Conservation (phyloP, 2,888 invertebrate species). For the Drepanosiphum platanoidis region DNA sequence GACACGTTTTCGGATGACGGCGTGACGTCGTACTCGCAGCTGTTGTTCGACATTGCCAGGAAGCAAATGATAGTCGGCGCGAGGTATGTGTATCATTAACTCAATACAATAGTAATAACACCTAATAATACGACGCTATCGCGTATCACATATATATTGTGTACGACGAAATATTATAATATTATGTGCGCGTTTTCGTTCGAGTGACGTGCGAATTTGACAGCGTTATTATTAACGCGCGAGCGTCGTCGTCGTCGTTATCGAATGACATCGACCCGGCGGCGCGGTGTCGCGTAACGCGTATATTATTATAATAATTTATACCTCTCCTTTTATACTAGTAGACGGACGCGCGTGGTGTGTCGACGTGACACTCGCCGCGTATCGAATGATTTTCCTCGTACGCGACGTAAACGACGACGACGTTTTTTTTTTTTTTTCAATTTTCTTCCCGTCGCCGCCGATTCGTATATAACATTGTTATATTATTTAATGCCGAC, state of each 20-base stretch:
- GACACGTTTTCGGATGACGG: conserved; percentile 79
- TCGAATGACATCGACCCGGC: conserved; percentile 9
- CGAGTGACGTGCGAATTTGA: conserved; percentile 34
- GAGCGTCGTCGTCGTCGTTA: background rate
- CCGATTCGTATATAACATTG: background rate
- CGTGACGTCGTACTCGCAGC: conserved; percentile 81
- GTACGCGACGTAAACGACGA: background rate
- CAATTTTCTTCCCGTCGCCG: background rate
- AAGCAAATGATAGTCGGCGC: conserved; percentile 91
- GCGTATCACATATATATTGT: background rate
- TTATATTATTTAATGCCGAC: background rate
- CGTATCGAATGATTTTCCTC: background rate
- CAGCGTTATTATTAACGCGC: conserved; percentile 11
- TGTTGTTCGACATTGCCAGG: conserved; percentile 86
- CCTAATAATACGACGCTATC: background rate
- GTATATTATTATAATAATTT: too few species aligned
- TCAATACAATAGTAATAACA: background rate
- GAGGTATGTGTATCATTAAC: conserved; percentile 73
- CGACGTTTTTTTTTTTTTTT: background rate
- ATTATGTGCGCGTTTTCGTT: background rate
- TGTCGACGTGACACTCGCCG: too few species aligned
- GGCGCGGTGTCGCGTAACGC: conserved; percentile 37
- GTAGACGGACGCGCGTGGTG: too few species aligned
- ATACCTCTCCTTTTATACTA: too few species aligned
- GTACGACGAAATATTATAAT: too few species aligned